phyloP scores from a whole-genome alignment of 2,113 vertebrate genomes.

The Pipa parva region DNA sequence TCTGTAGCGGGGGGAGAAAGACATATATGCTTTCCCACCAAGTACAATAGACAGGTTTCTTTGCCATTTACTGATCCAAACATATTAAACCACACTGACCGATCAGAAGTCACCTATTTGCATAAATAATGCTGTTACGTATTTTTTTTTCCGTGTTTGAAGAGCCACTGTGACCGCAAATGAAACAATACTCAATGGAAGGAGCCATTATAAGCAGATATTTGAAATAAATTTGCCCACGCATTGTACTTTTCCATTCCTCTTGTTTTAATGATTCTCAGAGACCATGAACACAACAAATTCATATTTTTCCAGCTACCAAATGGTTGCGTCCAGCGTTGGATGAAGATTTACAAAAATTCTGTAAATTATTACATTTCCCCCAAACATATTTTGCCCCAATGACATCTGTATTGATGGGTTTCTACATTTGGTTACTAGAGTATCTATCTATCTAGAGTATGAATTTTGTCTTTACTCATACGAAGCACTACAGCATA shows the following conservation, averaged over 20 bases:
- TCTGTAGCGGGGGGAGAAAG: not conserved
- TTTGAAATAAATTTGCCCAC: not conserved
- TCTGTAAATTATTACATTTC: too few relatives aligned
- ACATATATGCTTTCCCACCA: not conserved
- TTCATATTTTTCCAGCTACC: not conserved
- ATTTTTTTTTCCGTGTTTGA: not conserved
- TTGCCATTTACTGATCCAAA: not conserved
- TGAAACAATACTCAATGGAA: not conserved
- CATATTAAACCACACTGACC: constrained; percentile 7
- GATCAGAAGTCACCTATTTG: not conserved
- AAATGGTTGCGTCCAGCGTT: not conserved
- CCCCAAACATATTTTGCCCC: too few relatives aligned
- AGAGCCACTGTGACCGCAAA: constrained; percentile 11
- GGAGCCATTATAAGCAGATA: not conserved
- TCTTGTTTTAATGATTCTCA: not conserved
- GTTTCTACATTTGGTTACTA: too few relatives aligned
- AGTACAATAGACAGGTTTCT: not conserved
- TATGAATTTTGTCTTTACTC: not conserved
- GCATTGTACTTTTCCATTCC: not conserved
- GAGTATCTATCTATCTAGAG: too few relatives aligned
- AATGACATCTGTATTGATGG: too few relatives aligned
- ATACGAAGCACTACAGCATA: too few relatives aligned
- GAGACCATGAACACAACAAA: not conserved
- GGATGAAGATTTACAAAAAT: too few relatives aligned
- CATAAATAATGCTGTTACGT: not conserved